Percentiles rank a stretch among this genome's conserved stretches.
Conservation (phyloP, 37 sponge, comb jelly and placozoan genomes). For the Dysidea cf. avara region DNA sequence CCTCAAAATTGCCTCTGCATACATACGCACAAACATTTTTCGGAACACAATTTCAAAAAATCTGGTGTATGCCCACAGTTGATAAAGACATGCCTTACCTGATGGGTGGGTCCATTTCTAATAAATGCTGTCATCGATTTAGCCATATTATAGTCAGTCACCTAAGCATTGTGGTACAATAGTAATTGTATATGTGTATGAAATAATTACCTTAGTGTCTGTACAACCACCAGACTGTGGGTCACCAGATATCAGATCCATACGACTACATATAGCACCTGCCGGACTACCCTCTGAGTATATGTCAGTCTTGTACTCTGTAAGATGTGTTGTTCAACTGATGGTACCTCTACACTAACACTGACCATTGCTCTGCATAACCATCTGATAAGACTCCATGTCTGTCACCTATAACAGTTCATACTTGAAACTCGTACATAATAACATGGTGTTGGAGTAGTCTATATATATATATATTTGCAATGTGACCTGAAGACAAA, state of each 20-base stretch:
- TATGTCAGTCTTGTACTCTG: slow-evolving; percentile 60
- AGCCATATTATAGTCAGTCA: slow-evolving; percentile 52
- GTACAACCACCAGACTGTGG: slow-evolving; percentile 47
- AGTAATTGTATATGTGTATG: not conserved
- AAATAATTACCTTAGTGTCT: slow-evolving; percentile 52
- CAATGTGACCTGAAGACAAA: not conserved
- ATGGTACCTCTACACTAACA: not conserved
- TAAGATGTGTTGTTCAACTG: not conserved
- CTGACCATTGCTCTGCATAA: slow-evolving; percentile 67
- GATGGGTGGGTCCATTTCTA: slow-evolving; percentile 54
- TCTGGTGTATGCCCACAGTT: too few relatives aligned
- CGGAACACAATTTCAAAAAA: too few relatives aligned
- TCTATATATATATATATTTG: not conserved
- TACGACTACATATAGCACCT: slow-evolving; percentile 69
- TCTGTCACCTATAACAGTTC: too few relatives aligned
- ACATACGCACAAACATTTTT: too few relatives aligned
- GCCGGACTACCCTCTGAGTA: slow-evolving; percentile 51
- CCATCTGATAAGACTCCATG: slow-evolving; percentile 28
- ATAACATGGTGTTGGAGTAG: too few relatives aligned
- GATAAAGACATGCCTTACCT: too few relatives aligned
- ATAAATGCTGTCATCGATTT: not conserved
- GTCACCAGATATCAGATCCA: slow-evolving; percentile 19
- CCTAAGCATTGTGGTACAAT: slow-evolving; percentile 3
- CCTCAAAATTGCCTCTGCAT: too few relatives aligned
- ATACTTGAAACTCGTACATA: too few relatives aligned